Evolutionary conservation across 2,113 vertebrate species (phyloP).

Genomic region (Esox niger): DNA sequence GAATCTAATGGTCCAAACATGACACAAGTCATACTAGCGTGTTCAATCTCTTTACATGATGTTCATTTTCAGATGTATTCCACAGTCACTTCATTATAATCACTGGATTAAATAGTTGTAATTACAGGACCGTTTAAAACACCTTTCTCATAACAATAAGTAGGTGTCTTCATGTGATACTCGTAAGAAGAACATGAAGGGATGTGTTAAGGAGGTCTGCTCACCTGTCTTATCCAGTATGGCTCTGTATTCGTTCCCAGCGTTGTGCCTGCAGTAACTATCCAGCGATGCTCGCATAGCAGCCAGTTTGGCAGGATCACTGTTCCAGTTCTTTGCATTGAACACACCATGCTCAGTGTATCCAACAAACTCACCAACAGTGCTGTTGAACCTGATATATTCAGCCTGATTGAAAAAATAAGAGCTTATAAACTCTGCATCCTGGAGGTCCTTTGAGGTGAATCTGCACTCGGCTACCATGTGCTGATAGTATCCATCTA

Average conservation of each 20-base stretch:
- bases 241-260: accelerated
- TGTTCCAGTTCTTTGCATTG: conserved; percentile 24
- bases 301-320: not conserved
- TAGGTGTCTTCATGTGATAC: not conserved
- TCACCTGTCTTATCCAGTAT: conserved; percentile 38
- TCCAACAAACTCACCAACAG: conserved; percentile 33
- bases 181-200: not conserved
- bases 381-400: conserved; percentile 16
- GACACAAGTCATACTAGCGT: too few species aligned
- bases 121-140: not conserved
- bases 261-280: conserved; percentile 15
- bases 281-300: not conserved
- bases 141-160: not conserved
- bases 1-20: not conserved
- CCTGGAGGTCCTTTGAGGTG: conserved; percentile 43
- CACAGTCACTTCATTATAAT: too few species aligned
- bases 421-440: conserved; percentile 25
- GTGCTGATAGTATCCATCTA: conserved; percentile 20
- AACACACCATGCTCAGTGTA: conserved; percentile 28
- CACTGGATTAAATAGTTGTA: too few species aligned
- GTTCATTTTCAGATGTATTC: too few species aligned
- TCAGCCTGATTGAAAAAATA: conserved; percentile 21
- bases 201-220: not conserved
- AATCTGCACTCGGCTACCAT: accelerated
- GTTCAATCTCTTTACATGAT: too few species aligned